Conservation (phyloP, 2,797 vertebrate species). For the Onychomys arenicola region DNA sequence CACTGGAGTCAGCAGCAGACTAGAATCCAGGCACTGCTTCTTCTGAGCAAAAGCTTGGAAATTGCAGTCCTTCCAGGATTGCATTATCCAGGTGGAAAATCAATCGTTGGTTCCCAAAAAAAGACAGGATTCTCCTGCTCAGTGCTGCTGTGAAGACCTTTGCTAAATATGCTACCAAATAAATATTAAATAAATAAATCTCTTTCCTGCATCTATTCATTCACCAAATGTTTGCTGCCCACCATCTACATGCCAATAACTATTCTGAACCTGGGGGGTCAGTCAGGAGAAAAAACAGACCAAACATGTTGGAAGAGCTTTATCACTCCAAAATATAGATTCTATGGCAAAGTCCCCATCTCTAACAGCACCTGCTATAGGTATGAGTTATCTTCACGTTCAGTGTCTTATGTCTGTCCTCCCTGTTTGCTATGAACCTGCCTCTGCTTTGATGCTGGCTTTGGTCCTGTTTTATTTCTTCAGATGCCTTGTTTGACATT, state of each 20-base stretch:
- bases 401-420: neutral
- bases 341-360: neutral
- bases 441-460: neutral
- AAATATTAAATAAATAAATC: constrained; percentile 35
- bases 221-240: neutral
- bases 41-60: neutral
- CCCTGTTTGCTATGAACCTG: neutral
- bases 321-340: neutral
- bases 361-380: neutral
- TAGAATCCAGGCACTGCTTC: neutral
- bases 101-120: neutral
- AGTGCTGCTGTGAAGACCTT: neutral
- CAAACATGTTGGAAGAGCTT: neutral
- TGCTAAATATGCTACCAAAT: constrained; percentile 40
- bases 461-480: neutral
- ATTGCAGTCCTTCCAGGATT: neutral
- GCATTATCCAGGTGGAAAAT: neutral
- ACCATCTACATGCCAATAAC: neutral
- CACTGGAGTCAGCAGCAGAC: neutral
- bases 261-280: neutral
- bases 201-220: neutral
- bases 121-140: neutral
- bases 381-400: neutral
- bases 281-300: neutral
- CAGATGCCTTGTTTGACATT: constrained; percentile 8